These are phyloP conservation scores for Chamaea fasciata DNA, from an alignment of 2,113 vertebrate genomes.

Conservation along the genomic window DNA sequence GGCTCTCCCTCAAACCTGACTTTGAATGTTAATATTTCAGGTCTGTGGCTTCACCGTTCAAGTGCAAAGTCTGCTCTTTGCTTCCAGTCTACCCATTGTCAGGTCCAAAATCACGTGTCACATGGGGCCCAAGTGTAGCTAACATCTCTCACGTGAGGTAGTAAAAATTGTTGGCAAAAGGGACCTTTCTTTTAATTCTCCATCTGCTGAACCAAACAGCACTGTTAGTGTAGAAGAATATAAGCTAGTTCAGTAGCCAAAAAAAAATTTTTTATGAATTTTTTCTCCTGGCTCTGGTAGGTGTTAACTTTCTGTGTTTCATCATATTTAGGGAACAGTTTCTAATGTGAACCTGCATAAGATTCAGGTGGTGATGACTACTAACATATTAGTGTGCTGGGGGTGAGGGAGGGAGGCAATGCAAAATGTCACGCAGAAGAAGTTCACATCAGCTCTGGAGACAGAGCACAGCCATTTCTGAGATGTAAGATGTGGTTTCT, in stretches of 20 bases:
- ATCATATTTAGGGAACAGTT: not conserved
- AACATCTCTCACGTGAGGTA: not conserved
- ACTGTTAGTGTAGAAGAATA: not conserved
- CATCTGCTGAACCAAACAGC: conserved; percentile 21
- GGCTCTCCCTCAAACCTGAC: not conserved
- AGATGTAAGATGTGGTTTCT: conserved; percentile 16
- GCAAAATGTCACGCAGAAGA: not conserved
- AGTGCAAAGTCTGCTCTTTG: not conserved
- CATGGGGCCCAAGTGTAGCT: not conserved
- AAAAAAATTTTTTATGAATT: not conserved
- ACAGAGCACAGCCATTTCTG: not conserved
- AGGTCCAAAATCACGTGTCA: not conserved
- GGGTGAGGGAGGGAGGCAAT: not conserved
- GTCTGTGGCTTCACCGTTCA: not conserved
- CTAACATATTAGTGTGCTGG: not conserved
- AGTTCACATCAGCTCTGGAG: not conserved
- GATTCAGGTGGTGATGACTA: not conserved
- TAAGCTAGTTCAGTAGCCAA: conserved; percentile 16
- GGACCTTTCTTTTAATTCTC: not conserved
- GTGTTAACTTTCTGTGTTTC: conserved; percentile 8
- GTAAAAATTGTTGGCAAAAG: conserved; percentile 20
- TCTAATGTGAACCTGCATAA: not conserved
- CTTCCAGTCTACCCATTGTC: not conserved
- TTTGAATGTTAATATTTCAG: not conserved
- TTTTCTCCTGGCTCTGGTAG: not conserved